Base-by-base conservation (phyloP, 2,888 invertebrate genomes). In the Cybosia mesomella region DNA sequence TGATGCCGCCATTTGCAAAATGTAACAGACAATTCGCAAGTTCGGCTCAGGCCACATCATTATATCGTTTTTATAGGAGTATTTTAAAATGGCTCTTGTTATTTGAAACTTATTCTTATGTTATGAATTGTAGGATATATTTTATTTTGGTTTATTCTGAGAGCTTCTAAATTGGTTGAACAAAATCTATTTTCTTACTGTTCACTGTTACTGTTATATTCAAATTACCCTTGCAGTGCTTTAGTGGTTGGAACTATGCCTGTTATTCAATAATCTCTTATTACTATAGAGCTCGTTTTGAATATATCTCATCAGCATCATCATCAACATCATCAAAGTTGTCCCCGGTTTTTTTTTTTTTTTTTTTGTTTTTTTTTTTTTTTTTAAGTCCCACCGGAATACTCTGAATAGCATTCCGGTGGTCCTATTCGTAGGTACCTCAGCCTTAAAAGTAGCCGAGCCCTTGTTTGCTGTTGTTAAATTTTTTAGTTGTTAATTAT, bases 41-140 rank as follows among this genome's bases (percentile, higher is more conserved):
- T 77, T 81, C 74, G 72, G 76, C 77, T 75, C 75, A 68, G 64
- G 82, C 85, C 82, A 83, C 88, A 82, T 90, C 77, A 91, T 91
- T 91, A 91, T 86, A 90, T 91, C 84, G 88, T 91, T 92, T 90
- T 91, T 91, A 74, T 85, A 76, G 67, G 73, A 74, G 68, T 79
- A 74, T 70, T 72, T 74, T 71, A 49, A 55, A 53, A 43, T 60
- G 10, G 0, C 28, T 66, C 10, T 49, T 36, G 24, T 43, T 61
- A 64, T 67, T 53, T 43, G 10, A 57, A 58, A 13, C 32, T 34
- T 11, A 39, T n/a, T n/a, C 67, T 34, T 32, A 66, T 43, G 39
- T 10, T 24, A n/a, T 21, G 3, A 10, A 7, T 1, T 13, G 18
- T 58, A 55, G 55, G 28, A 7, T 60, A 15, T 8, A 43, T 55